phyloP scores from a whole-genome alignment of 2,797 vertebrate genomes.

The Microctenopoma lineatum region DNA sequence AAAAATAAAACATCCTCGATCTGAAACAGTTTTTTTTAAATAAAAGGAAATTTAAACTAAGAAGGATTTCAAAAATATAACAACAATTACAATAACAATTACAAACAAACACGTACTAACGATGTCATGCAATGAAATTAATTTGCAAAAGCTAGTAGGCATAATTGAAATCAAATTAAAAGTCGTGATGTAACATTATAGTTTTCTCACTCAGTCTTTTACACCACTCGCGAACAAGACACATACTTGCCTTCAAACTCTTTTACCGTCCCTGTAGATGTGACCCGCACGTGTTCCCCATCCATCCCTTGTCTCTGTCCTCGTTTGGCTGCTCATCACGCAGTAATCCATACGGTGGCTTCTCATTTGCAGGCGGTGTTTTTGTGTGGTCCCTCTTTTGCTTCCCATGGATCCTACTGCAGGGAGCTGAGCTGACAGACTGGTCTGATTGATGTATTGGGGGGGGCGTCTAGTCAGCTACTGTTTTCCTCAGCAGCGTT shows the following conservation, averaged over 20 bases:
- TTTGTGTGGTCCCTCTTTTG: constrained; percentile 68
- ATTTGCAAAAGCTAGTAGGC: background rate
- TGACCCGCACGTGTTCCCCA: constrained; percentile 52
- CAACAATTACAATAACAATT: background rate
- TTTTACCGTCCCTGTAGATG: constrained; percentile 37
- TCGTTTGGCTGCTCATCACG: constrained; percentile 54
- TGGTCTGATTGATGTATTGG: constrained; percentile 70
- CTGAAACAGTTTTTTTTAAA: background rate
- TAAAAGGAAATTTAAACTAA: background rate
- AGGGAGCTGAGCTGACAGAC: constrained; percentile 68
- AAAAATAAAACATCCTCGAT: too few relatives aligned
- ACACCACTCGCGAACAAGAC: background rate
- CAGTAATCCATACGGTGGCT: constrained; percentile 52
- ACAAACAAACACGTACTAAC: background rate
- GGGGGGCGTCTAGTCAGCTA: constrained; percentile 59
- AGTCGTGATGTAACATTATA: background rate
- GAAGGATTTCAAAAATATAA: too few relatives aligned
- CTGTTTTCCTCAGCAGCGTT: constrained; percentile 67
- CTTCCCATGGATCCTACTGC: constrained; percentile 65
- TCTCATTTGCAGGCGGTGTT: constrained; percentile 69
- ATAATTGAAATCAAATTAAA: background rate
- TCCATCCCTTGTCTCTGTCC: constrained; percentile 45
- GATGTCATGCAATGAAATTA: background rate
- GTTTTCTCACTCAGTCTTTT: background rate
- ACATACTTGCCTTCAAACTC: background rate